Percentiles rank a stretch among this genome's conserved stretches.
Conservation (phyloP, 92 coral and sea anemone species). For the Scolanthus callimorphus region DNA sequence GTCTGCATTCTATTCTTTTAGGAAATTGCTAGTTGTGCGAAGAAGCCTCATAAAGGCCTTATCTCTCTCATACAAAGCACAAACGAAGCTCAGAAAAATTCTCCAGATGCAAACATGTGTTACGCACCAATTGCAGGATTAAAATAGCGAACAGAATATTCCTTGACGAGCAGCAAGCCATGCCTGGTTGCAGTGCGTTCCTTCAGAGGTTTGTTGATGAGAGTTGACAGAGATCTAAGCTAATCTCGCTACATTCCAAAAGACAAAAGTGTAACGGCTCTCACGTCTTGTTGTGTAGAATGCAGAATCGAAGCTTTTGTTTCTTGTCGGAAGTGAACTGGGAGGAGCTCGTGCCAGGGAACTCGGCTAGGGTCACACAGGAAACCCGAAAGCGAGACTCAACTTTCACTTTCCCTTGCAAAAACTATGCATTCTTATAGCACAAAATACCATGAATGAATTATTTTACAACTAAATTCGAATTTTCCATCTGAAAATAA, state of each 20-base stretch:
- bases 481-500: too few species aligned
- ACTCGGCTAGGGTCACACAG: neutral
- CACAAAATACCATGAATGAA: too few species aligned
- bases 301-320: conserved; percentile 7
- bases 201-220: neutral
- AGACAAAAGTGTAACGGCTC: conserved; percentile 1
- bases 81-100: too few species aligned
- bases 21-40: too few species aligned
- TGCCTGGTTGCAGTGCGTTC: neutral
- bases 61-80: too few species aligned
- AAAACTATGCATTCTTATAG: too few species aligned
- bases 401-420: too few species aligned
- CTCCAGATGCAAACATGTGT: too few species aligned
- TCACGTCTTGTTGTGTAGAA: neutral
- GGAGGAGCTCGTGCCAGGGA: neutral
- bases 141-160: conserved; percentile 66
- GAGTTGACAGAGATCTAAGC: neutral
- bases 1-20: too few species aligned
- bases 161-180: conserved; percentile 72
- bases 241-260: conserved; percentile 21
- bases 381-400: too few species aligned
- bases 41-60: too few species aligned
- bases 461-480: too few species aligned
- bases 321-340: conserved; percentile 2
- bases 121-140: conserved; percentile 74